Evolutionary conservation across 2,113 vertebrate genomes (phyloP).

Genomic region (Trematocara nigrifrons): DNA sequence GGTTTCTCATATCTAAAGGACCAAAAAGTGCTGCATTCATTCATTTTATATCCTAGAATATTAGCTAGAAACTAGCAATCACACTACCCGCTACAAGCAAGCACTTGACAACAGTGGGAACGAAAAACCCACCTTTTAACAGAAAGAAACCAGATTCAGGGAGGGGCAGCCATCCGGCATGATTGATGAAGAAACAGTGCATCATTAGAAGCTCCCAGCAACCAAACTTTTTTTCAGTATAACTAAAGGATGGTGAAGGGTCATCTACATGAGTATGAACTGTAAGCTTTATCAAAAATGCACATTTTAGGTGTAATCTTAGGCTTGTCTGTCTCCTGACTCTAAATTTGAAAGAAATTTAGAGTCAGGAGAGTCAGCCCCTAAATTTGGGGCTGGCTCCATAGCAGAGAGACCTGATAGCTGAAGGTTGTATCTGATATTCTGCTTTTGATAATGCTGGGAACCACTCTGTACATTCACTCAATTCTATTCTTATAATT

Average conservation of each 20-base stretch:
- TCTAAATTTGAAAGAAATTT: neutral
- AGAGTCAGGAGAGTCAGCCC: neutral
- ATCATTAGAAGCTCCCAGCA: neutral
- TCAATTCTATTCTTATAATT: neutral
- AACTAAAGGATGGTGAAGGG: neutral
- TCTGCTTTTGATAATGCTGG: neutral
- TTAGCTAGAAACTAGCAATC: neutral
- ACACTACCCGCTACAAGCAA: neutral
- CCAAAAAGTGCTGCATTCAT: neutral
- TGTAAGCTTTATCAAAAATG: fast-evolving
- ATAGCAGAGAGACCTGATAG: neutral
- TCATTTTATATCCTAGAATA: neutral
- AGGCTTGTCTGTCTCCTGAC: neutral
- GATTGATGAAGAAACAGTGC: neutral
- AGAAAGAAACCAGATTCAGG: neutral
- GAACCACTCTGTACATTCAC: neutral
- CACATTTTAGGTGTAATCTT: neutral
- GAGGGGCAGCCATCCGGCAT: neutral
- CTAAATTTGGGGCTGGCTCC: neutral
- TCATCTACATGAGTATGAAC: neutral
- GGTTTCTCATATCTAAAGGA: neutral
- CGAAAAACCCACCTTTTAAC: neutral
- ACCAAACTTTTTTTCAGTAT: neutral
- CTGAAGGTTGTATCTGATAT: neutral
- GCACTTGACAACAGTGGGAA: neutral